Conservation (phyloP, 2,888 invertebrate genomes). For the Clivina fossor region DNA sequence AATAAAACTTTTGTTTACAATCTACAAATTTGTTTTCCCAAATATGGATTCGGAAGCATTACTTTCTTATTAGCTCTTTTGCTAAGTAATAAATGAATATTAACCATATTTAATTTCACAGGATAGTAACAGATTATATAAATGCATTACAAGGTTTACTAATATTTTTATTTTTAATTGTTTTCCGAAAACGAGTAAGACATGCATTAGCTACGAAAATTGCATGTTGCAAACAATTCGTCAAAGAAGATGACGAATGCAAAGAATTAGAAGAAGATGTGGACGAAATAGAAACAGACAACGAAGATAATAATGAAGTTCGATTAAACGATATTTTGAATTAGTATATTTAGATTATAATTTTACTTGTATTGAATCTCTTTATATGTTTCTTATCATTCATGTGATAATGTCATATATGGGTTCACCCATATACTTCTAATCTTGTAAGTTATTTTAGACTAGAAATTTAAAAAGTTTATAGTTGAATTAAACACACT, state of each 20-base stretch:
- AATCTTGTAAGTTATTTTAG: too few relatives aligned
- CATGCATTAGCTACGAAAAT: constrained; percentile 48
- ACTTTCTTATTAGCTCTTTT: too few relatives aligned
- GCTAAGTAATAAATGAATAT: constrained; percentile 16
- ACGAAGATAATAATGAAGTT: background rate
- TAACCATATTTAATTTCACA: constrained; percentile 38
- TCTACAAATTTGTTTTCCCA: too few relatives aligned
- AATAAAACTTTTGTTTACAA: too few relatives aligned
- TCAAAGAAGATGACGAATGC: constrained; percentile 48
- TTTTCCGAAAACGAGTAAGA: constrained; percentile 55
- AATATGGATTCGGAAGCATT: too few relatives aligned
- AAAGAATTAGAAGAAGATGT: constrained; percentile 35
- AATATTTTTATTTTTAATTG: constrained; percentile 52
- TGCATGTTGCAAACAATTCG: constrained; percentile 47
- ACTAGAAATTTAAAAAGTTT: too few relatives aligned
- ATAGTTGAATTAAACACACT: too few relatives aligned
- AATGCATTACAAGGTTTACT: constrained; percentile 54
- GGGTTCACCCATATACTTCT: too few relatives aligned
- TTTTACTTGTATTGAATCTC: too few relatives aligned
- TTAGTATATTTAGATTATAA: too few relatives aligned
- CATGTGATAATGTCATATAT: too few relatives aligned
- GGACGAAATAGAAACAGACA: constrained; percentile 6
- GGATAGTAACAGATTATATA: constrained; percentile 51
- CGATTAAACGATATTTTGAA: background rate
- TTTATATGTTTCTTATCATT: too few relatives aligned